phyloP scores from a whole-genome alignment of 2,888 invertebrate genomes.

The Limnephilus auricula region DNA sequence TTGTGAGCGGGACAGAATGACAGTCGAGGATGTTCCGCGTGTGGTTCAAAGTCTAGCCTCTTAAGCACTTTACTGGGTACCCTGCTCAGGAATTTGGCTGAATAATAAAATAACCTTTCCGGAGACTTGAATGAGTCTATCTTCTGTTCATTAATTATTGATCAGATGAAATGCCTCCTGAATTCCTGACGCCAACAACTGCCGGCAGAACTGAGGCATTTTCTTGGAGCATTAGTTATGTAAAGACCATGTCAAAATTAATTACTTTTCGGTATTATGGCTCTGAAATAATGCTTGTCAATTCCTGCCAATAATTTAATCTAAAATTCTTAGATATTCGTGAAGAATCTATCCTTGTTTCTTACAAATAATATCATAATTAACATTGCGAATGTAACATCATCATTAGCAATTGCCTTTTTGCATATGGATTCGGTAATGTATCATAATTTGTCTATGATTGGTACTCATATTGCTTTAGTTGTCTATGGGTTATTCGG shows the following conservation, averaged over 20 bases:
- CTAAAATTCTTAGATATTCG: background rate
- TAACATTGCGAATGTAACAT: background rate
- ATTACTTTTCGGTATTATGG: background rate
- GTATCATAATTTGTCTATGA: no score
- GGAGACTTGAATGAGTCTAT: background rate
- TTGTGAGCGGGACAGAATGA: no score
- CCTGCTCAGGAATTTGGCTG: background rate
- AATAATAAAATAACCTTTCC: background rate
- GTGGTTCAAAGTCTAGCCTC: no score
- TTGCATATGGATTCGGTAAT: background rate
- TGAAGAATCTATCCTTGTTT: background rate
- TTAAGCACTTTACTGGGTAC: background rate
- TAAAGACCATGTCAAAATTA: background rate
- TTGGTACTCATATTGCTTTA: no score
- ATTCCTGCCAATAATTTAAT: background rate
- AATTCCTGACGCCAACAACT: background rate
- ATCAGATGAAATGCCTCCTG: background rate
- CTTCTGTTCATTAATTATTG: background rate
- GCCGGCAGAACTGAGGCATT: background rate
- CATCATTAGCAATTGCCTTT: background rate
- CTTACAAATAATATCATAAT: background rate
- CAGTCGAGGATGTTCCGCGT: no score
- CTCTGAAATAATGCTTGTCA: background rate
- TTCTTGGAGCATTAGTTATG: background rate
- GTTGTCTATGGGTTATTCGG: no score